Percentiles rank a stretch among this genome's conserved stretches.
Conservation (phyloP, 2,888 invertebrate species). For the Drosophila tripunctata region DNA sequence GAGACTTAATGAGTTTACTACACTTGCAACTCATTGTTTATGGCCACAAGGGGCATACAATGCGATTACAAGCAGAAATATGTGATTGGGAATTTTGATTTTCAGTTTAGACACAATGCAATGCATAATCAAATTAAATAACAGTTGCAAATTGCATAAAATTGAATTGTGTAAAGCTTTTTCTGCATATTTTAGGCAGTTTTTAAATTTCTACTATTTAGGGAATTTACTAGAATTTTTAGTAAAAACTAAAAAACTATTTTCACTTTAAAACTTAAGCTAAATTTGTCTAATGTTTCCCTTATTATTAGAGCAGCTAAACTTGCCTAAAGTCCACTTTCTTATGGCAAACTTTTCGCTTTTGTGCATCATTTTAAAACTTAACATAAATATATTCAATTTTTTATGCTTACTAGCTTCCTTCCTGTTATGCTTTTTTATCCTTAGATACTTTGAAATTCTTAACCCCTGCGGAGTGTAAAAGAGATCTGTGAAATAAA, state of each 20-base stretch:
- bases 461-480: background rate
- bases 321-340: too few relatives aligned
- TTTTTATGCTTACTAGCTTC: background rate
- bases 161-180: background rate
- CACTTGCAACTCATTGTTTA: constrained; percentile 6
- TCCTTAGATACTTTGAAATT: background rate
- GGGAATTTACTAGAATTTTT: too few relatives aligned
- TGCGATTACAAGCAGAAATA: background rate
- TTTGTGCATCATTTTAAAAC: background rate
- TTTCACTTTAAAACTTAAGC: too few relatives aligned
- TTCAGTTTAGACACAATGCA: background rate
- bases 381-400: background rate
- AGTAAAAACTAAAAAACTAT: too few relatives aligned
- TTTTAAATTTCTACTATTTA: too few relatives aligned
- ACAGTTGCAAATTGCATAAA: background rate
- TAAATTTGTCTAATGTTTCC: too few relatives aligned
- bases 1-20: background rate
- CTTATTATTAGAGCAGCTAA: too few relatives aligned
- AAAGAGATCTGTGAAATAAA: background rate
- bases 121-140: background rate
- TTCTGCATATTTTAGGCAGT: too few relatives aligned
- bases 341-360: too few relatives aligned
- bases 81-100: background rate
- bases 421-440: background rate
- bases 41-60: background rate